Evolutionary conservation across 2,888 invertebrate species (phyloP).

Genomic region (Netelia melanura): DNA sequence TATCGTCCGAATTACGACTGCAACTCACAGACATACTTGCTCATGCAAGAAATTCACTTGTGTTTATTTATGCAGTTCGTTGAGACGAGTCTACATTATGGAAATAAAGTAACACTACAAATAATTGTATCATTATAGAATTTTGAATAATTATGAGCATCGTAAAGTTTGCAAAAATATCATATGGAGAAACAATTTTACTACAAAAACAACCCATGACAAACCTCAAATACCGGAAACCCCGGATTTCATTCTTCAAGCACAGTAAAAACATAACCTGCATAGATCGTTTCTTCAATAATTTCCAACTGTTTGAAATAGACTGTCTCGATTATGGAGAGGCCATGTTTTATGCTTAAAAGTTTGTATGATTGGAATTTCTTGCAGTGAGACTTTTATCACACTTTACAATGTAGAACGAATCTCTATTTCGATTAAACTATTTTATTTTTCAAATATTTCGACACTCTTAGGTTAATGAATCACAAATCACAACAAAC

Average conservation of each 20-base stretch:
- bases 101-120: not conserved
- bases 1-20: not conserved
- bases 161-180: not conserved
- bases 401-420: not conserved
- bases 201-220: not conserved
- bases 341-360: not conserved
- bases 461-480: too few relatives aligned
- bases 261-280: not conserved
- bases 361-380: not conserved
- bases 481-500: too few relatives aligned
- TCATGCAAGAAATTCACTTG: constrained; percentile 25
- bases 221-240: not conserved
- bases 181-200: not conserved
- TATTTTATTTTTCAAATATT: too few relatives aligned
- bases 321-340: not conserved
- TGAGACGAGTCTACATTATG: not conserved
- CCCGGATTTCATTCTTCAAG: not conserved
- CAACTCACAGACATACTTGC: constrained; percentile 1
- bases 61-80: not conserved
- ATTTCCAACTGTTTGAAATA: not conserved
- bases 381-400: not conserved
- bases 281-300: not conserved
- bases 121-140: not conserved
- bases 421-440: too few relatives aligned
- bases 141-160: not conserved